These are phyloP conservation scores for Ennomos quercinarius DNA, from an alignment of 2,888 invertebrate species.

Conservation along the genomic window DNA sequence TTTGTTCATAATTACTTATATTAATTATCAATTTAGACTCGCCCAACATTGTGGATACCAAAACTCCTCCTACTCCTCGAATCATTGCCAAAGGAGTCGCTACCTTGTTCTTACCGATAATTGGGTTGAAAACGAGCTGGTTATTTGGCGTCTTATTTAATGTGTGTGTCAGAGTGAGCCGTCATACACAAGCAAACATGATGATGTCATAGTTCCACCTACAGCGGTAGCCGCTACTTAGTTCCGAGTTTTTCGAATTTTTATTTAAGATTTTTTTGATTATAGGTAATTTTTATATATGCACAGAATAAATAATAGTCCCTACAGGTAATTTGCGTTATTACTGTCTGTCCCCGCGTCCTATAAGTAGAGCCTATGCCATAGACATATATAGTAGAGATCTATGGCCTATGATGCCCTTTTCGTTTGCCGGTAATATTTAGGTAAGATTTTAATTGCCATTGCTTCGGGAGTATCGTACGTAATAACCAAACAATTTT, in stretches of 20 bases:
- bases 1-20: conserved; percentile 9
- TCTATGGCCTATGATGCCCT: no score
- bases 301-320: no score
- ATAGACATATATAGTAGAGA: no score
- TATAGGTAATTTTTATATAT: no score
- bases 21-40: conserved; percentile 6
- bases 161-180: conserved; percentile 44
- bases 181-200: conserved; percentile 53
- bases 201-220: conserved; percentile 72
- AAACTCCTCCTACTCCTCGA: conserved; percentile 23
- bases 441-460: no score
- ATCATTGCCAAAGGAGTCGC: conserved; percentile 16
- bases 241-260: conserved; percentile 38
- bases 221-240: conserved; percentile 39
- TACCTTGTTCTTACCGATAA: not conserved
- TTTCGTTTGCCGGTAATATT: no score
- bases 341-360: no score
- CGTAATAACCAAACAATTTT: no score
- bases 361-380: no score
- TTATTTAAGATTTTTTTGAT: conserved; percentile 23
- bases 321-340: no score
- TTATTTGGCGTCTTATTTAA: conserved; percentile 23
- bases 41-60: conserved; percentile 17
- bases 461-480: no score
- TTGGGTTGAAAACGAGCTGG: conserved; percentile 33